Evolutionary conservation across 2,888 invertebrate species (phyloP).

Genomic region (Eupithecia abbreviata): DNA sequence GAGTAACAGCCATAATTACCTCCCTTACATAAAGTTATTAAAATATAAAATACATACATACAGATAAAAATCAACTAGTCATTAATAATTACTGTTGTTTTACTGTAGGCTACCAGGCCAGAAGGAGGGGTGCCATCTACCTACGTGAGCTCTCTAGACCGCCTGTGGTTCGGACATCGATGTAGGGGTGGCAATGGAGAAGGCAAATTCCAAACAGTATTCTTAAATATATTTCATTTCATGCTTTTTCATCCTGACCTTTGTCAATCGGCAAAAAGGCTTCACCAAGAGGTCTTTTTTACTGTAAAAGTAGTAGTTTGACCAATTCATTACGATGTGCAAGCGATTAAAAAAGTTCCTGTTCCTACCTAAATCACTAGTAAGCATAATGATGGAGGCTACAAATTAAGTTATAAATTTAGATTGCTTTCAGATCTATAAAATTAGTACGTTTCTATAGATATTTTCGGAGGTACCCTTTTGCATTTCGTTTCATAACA

Average conservation of each 20-base stretch:
- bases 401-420: neutral
- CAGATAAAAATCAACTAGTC: slow-evolving; percentile 43
- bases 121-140: slow-evolving; percentile 18
- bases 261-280: neutral
- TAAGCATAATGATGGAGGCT: neutral
- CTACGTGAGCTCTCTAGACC: slow-evolving; percentile 46
- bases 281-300: neutral
- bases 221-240: neutral
- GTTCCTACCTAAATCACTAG: neutral
- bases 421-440: neutral
- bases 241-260: neutral
- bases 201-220: slow-evolving; percentile 28
- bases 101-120: slow-evolving; percentile 45
- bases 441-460: neutral
- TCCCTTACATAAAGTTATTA: neutral
- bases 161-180: slow-evolving; percentile 42
- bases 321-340: neutral
- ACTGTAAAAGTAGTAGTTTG: neutral
- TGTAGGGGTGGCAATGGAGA: slow-evolving; percentile 42
- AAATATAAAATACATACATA: neutral
- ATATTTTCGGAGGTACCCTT: too few relatives aligned
- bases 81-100: slow-evolving; percentile 57
- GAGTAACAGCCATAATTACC: neutral
- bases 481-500: neutral
- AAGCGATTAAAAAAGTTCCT: neutral